These are phyloP conservation scores for Amaurobius ferox DNA, from an alignment of 2,888 invertebrate genomes.

Conservation along the genomic window DNA sequence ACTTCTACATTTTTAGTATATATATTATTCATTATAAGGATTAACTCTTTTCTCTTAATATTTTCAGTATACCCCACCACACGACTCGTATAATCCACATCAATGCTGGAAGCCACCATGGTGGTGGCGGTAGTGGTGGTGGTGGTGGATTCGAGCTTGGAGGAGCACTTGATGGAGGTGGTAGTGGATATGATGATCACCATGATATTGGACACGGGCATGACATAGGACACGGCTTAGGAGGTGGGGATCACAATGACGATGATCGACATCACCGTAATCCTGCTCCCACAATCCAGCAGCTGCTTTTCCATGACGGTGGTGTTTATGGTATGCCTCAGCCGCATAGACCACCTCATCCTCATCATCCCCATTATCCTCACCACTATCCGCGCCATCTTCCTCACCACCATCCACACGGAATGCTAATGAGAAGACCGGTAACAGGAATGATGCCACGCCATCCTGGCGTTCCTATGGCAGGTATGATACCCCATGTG, in stretches of 20 bases:
- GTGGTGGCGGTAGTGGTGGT: not conserved
- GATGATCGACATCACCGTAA: not conserved
- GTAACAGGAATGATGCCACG: not conserved
- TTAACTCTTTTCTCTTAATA: too few species aligned
- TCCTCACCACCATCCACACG: not conserved
- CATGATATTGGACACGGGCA: not conserved
- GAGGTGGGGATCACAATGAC: slow-evolving; percentile 11
- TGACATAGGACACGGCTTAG: not conserved
- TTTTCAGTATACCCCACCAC: slow-evolving; percentile 60
- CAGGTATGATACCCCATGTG: not conserved
- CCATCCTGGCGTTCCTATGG: not conserved
- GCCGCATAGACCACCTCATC: not conserved
- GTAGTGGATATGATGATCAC: not conserved
- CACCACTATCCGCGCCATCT: not conserved
- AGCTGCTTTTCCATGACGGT: slow-evolving; percentile 53
- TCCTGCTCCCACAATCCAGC: slow-evolving; percentile 30
- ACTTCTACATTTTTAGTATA: too few species aligned
- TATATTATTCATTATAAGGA: too few species aligned
- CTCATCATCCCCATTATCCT: not conserved
- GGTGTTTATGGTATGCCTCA: slow-evolving; percentile 22
- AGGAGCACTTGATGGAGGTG: not conserved
- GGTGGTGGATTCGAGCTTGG: not conserved
- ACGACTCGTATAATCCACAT: slow-evolving; percentile 68
- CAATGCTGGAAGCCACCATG: slow-evolving; percentile 33
- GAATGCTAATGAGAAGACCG: not conserved